Percentiles rank a stretch among this genome's conserved stretches.
phyloP scores from a whole-genome alignment of 2,797 vertebrate genomes.

The Coluber constrictor region DNA sequence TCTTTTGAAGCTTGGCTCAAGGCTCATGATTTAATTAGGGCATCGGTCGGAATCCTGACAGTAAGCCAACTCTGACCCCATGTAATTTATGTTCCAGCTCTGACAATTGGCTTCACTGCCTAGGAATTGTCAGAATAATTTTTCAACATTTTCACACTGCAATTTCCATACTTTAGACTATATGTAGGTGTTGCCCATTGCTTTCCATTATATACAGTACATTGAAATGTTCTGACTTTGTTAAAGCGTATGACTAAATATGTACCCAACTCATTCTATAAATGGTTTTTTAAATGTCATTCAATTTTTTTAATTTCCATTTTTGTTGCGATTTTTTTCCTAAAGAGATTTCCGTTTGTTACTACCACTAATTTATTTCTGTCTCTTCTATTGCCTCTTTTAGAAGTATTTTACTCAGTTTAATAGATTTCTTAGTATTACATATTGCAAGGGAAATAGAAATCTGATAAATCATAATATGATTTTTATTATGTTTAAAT shows the following conservation, averaged over 20 bases:
- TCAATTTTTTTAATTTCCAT: constrained; percentile 2
- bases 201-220: constrained; percentile 13
- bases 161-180: not conserved
- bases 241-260: not conserved
- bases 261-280: not conserved
- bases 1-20: too few relatives aligned
- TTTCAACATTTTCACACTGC: constrained; percentile 12
- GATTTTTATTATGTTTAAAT: constrained; percentile 1
- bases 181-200: not conserved
- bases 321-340: not conserved
- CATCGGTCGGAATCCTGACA: too few relatives aligned
- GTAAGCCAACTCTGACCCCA: too few relatives aligned
- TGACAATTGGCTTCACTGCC: constrained; percentile 6
- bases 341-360: constrained; percentile 15
- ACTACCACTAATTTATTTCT: constrained; percentile 11
- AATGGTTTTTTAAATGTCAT: not conserved
- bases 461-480: constrained; percentile 1
- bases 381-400: not conserved
- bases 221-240: constrained; percentile 28
- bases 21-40: too few relatives aligned
- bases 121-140: not conserved
- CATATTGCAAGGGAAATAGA: not conserved
- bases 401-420: constrained; percentile 1
- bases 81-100: too few relatives aligned
- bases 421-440: not conserved